Conservation (phyloP, 1,140 invertebrate species). For the Magallana ariakensis region DNA sequence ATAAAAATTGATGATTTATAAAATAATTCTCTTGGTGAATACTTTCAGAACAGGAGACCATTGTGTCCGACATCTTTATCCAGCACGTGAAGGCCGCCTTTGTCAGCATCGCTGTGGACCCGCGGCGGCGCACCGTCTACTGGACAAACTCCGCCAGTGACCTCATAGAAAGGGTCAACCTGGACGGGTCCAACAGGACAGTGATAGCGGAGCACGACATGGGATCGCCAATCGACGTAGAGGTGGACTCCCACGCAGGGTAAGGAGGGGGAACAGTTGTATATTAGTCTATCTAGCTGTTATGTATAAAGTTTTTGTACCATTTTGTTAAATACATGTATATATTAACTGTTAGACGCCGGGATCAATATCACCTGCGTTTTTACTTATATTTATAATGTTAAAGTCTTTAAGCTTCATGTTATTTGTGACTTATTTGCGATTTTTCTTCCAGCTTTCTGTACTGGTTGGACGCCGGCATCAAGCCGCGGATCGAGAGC, state of each 20-base stretch:
- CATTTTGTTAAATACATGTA: too few relatives aligned
- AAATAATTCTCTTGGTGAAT: too few relatives aligned
- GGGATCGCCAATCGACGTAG: background rate
- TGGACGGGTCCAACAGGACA: background rate
- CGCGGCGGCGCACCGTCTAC: background rate
- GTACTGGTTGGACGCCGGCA: slow-evolving; percentile 21
- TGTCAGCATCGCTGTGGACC: background rate
- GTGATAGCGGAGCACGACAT: slow-evolving; percentile 4
- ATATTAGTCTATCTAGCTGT: too few relatives aligned
- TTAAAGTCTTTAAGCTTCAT: too few relatives aligned
- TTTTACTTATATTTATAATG: too few relatives aligned
- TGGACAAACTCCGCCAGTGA: slow-evolving; percentile 12
- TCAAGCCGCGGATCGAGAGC: slow-evolving; percentile 20
- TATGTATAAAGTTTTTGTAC: too few relatives aligned
- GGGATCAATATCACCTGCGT: too few relatives aligned
- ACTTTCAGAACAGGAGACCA: background rate
- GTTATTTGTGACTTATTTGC: too few relatives aligned
- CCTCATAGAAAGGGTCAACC: slow-evolving; percentile 15
- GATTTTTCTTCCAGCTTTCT: background rate
- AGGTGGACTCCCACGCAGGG: background rate
- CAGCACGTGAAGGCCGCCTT: slow-evolving; percentile 17
- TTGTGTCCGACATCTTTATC: slow-evolving; percentile 1
- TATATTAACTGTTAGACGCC: too few relatives aligned
- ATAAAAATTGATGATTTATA: too few relatives aligned
- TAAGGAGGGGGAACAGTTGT: background rate